phyloP scores from a whole-genome alignment of 2,113 vertebrate species.

The Erinaceus europaeus region DNA sequence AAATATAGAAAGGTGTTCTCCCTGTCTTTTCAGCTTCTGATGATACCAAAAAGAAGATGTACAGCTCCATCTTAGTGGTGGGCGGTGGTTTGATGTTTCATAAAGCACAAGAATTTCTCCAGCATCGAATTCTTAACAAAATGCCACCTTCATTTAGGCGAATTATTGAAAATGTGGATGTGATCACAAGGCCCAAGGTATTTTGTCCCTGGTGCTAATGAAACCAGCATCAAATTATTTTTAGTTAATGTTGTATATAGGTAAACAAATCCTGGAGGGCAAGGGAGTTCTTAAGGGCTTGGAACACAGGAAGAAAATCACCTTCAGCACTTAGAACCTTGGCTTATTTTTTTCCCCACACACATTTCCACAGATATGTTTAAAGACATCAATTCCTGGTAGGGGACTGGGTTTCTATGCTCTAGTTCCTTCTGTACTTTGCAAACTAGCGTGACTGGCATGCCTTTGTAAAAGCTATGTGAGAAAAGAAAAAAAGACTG shows the following conservation, averaged over 20 bases:
- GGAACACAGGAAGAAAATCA: background rate
- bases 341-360: too few relatives aligned
- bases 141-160: conserved; percentile 98
- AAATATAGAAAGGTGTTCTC: background rate
- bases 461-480: background rate
- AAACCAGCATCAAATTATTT: background rate
- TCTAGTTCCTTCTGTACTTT: background rate
- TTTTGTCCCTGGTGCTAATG: background rate
- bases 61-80: conserved; percentile 96
- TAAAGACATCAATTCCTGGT: background rate
- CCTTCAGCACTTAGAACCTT: too few relatives aligned
- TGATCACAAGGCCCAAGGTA: conserved; percentile 98
- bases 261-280: background rate
- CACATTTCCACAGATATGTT: background rate
- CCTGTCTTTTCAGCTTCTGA: conserved; percentile 90
- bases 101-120: conserved; percentile 95
- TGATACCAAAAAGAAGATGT: conserved; percentile 99
- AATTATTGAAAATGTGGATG: conserved; percentile 96
- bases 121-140: conserved; percentile 98
- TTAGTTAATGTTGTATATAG: background rate
- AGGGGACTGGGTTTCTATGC: background rate
- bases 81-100: conserved; percentile 97
- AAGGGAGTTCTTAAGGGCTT: background rate
- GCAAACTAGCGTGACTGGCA: background rate
- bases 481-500: background rate